Percentiles rank a stretch among this genome's conserved stretches.
Evolutionary conservation across 2,888 invertebrate species (phyloP).

Genomic region (Drosophila eohydei): DNA sequence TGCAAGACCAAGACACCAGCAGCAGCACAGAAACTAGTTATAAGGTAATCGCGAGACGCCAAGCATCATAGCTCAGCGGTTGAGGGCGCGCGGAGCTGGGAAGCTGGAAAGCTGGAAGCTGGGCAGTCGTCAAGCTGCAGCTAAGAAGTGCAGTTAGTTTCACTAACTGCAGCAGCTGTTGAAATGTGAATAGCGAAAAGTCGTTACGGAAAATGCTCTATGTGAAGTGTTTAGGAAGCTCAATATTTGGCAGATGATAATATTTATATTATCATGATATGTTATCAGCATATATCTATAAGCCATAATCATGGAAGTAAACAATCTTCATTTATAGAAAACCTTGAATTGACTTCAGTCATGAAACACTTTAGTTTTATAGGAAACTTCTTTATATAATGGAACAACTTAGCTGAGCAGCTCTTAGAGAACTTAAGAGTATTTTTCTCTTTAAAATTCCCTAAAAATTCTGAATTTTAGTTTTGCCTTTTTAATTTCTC

Average conservation of each 20-base stretch:
- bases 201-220: conserved; percentile 41
- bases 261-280: neutral
- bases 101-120: conserved; percentile 28
- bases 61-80: conserved; percentile 45
- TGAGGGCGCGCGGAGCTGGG: conserved; percentile 20
- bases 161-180: conserved; percentile 20
- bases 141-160: conserved; percentile 51
- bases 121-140: conserved; percentile 30
- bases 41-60: conserved; percentile 64
- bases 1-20: conserved; percentile 65
- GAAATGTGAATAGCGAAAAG: conserved; percentile 19
- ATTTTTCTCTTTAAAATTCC: too few species aligned
- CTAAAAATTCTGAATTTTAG: neutral
- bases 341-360: neutral
- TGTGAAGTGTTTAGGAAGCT: neutral
- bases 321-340: neutral
- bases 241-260: neutral
- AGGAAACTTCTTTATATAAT: neutral
- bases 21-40: conserved; percentile 64
- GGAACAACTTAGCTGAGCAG: neutral
- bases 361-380: neutral
- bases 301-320: neutral
- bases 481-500: too few species aligned
- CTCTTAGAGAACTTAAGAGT: too few species aligned
- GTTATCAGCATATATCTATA: neutral